These are phyloP conservation scores for Axinella damicornis DNA, from an alignment of 37 sponge, comb jelly and placozoan species.

Conservation along the genomic window DNA sequence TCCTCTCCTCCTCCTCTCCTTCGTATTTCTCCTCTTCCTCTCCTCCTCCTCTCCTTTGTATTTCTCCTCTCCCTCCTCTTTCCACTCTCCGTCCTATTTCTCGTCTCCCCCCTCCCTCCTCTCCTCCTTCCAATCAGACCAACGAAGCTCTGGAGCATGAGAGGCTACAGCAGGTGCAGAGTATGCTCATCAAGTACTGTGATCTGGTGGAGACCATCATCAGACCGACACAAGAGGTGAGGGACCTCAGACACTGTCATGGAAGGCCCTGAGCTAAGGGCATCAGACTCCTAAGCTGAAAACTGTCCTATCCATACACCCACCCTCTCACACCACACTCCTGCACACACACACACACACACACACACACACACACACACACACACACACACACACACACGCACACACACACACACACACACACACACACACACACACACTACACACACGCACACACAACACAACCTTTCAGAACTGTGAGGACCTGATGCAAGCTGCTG, in stretches of 20 bases:
- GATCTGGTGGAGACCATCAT: constrained; percentile 53
- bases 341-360: constrained; percentile 1
- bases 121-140: constrained; percentile 27
- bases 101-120: not conserved
- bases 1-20: no score
- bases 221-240: constrained; percentile 55
- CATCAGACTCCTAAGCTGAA: no score
- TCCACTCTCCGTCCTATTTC: no score
- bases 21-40: no score
- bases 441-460: not conserved
- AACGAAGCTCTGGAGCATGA: constrained; percentile 66
- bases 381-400: not conserved
- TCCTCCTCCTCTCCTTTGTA: no score
- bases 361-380: no score
- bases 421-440: not conserved
- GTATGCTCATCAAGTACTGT: constrained; percentile 56
- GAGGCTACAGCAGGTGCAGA: constrained; percentile 57
- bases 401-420: not conserved
- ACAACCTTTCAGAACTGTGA: constrained; percentile 33
- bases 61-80: no score
- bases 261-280: no score
- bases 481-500: constrained; percentile 33
- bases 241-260: no score
- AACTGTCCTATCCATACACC: no score
- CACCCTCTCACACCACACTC: no score